phyloP scores from a whole-genome alignment of 2,113 vertebrate species.

The Electrona antarctica region DNA sequence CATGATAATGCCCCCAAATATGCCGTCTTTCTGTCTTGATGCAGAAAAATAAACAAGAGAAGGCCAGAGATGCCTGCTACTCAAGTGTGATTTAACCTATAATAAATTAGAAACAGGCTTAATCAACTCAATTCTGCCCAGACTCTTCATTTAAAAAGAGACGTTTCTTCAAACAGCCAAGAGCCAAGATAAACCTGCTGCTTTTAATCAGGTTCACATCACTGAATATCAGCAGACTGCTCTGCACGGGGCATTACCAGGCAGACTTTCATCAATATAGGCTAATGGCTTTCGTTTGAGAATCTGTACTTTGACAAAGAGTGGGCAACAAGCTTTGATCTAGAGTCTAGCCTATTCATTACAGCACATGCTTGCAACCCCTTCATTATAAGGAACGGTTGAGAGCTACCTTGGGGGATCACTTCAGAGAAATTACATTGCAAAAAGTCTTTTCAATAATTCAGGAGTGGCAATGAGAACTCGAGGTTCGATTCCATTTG shows the following conservation, averaged over 20 bases:
- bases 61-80: background rate
- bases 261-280: slow-evolving; percentile 13
- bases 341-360: slow-evolving; percentile 27
- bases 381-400: background rate
- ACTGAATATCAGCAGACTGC: slow-evolving; percentile 29
- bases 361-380: background rate
- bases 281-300: slow-evolving; percentile 22
- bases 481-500: slow-evolving; percentile 46
- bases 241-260: slow-evolving; percentile 9
- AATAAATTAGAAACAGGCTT: slow-evolving; percentile 12
- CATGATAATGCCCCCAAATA: too few species aligned
- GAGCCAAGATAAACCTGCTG: slow-evolving; percentile 25
- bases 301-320: slow-evolving; percentile 18
- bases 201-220: slow-evolving; percentile 9
- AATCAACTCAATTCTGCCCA: slow-evolving; percentile 22
- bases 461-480: slow-evolving; percentile 43
- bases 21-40: too few species aligned
- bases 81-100: background rate
- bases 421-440: slow-evolving; percentile 23
- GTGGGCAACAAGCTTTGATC: slow-evolving; percentile 23
- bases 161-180: slow-evolving; percentile 1
- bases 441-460: slow-evolving; percentile 55
- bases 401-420: slow-evolving; percentile 5
- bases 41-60: background rate
- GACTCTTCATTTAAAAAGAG: slow-evolving; percentile 15